Conservation (phyloP, 2,888 invertebrate genomes). For the Epistrophe grossulariae region DNA sequence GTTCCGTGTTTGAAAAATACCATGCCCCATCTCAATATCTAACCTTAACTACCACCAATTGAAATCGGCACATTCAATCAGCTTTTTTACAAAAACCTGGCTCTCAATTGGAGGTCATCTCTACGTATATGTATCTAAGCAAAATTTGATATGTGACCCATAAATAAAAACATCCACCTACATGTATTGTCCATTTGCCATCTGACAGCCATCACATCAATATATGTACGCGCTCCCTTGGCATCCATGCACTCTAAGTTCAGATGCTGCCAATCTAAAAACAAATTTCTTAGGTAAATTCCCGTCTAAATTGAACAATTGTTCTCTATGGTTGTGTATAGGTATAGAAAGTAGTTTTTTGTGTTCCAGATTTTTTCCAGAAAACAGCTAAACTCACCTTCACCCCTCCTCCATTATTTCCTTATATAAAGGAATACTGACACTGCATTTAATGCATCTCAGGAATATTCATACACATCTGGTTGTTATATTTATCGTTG, state of each 20-base stretch:
- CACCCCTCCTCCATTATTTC: conserved; percentile 16
- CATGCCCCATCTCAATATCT: too few species aligned
- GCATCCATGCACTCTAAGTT: conserved; percentile 61
- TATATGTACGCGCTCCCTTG: conserved; percentile 30
- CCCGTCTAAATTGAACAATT: conserved; percentile 64
- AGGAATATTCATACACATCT: conserved; percentile 39
- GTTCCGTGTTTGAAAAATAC: too few species aligned
- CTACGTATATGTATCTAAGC: too few species aligned
- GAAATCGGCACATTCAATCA: conserved; percentile 58
- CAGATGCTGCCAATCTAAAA: conserved; percentile 63
- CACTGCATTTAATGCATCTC: conserved; percentile 21
- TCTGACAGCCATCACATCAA: conserved; percentile 58
- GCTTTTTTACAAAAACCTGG: conserved; percentile 28
- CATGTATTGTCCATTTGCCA: conserved; percentile 69
- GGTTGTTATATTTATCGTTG: conserved; percentile 23
- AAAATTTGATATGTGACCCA: conserved; percentile 68
- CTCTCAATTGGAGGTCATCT: conserved; percentile 63
- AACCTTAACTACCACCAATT: neutral
- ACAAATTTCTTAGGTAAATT: conserved; percentile 60
- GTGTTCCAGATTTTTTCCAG: conserved; percentile 60
- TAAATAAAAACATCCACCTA: conserved; percentile 58
- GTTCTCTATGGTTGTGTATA: conserved; percentile 46
- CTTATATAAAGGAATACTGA: conserved; percentile 23
- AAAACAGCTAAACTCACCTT: neutral
- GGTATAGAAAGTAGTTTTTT: conserved; percentile 58